phyloP scores from a whole-genome alignment of 1,140 invertebrate genomes.

The Rhagoletis zephyria region DNA sequence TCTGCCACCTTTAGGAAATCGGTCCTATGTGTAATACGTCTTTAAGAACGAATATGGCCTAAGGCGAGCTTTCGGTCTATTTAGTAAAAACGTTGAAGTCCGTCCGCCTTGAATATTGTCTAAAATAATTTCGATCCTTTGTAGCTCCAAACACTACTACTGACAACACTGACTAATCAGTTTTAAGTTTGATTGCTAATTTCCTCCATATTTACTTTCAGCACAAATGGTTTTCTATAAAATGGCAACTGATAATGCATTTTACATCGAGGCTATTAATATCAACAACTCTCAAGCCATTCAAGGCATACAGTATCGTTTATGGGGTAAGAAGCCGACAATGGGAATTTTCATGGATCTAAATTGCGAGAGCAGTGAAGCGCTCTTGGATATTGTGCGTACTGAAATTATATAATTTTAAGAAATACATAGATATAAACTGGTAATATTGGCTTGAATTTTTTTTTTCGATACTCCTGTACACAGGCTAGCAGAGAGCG shows the following conservation, averaged over 20 bases:
- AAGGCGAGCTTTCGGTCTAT: too few species aligned
- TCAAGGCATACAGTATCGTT: constrained; percentile 58
- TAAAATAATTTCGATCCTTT: too few species aligned
- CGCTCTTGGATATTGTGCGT: constrained; percentile 61
- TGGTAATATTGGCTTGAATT: background rate
- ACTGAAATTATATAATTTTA: background rate
- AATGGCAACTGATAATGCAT: constrained; percentile 55
- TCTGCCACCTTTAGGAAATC: too few species aligned
- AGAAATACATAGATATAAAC: background rate
- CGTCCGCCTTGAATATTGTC: too few species aligned
- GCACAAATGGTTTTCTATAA: constrained; percentile 61
- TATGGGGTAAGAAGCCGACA: constrained; percentile 60
- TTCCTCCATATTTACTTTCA: constrained; percentile 40
- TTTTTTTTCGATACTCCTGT: background rate
- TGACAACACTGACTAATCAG: background rate
- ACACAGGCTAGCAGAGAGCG: constrained; percentile 58
- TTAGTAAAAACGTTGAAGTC: too few species aligned
- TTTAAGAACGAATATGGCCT: too few species aligned
- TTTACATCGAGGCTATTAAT: constrained; percentile 60
- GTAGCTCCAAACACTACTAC: too few species aligned
- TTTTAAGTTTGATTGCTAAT: background rate
- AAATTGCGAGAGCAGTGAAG: constrained; percentile 61
- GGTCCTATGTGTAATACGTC: too few species aligned
- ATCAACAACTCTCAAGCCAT: constrained; percentile 54
- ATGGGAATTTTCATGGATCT: constrained; percentile 65